Evolutionary conservation across 2,113 vertebrate species (phyloP).

Genomic region (Epinephelus cyanopodus): DNA sequence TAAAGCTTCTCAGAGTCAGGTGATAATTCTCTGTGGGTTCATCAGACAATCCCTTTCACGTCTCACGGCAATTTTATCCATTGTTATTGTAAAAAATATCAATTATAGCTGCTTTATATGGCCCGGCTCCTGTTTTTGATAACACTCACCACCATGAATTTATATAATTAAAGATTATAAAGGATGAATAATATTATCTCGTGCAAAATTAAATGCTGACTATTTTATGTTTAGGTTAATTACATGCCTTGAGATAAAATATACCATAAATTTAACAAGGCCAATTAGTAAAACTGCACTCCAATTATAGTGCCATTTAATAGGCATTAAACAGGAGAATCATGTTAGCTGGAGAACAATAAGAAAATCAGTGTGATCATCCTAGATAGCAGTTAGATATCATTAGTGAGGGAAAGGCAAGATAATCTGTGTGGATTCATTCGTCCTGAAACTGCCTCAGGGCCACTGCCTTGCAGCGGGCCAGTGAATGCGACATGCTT

Average conservation of each 20-base stretch:
- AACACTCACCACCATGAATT: neutral
- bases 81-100: neutral
- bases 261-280: slow-evolving; percentile 15
- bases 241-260: slow-evolving; percentile 28
- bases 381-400: slow-evolving; percentile 65
- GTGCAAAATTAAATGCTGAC: neutral
- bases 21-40: neutral
- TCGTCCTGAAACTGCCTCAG: slow-evolving; percentile 62
- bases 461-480: slow-evolving; percentile 48
- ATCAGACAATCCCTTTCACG: neutral
- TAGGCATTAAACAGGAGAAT: slow-evolving; percentile 49
- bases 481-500: slow-evolving; percentile 28
- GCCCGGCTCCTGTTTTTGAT: neutral
- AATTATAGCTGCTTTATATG: neutral
- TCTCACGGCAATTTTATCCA: neutral
- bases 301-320: slow-evolving; percentile 53
- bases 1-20: neutral
- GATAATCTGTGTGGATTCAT: slow-evolving; percentile 54
- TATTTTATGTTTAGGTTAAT: slow-evolving; percentile 1
- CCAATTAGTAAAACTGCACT: slow-evolving; percentile 54
- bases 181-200: neutral
- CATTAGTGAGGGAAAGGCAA: slow-evolving; percentile 64
- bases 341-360: slow-evolving; percentile 68
- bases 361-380: slow-evolving; percentile 66
- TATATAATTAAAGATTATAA: slow-evolving; percentile 1